These are phyloP conservation scores for Syrmaticus mikado DNA, from an alignment of 2,113 vertebrate genomes.

Conservation along the genomic window DNA sequence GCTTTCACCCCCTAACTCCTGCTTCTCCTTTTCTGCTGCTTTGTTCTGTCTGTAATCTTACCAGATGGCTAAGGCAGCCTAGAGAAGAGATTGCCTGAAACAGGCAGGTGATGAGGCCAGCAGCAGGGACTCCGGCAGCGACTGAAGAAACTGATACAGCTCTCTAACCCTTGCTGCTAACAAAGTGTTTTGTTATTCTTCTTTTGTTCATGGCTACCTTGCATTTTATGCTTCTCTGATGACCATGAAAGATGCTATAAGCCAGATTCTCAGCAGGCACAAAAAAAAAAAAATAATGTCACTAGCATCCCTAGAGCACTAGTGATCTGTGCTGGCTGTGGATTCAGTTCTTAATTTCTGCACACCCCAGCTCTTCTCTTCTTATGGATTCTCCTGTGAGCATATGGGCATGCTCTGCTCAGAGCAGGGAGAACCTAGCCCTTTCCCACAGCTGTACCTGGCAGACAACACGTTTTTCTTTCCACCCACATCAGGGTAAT, in stretches of 20 bases:
- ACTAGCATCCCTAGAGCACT: neutral
- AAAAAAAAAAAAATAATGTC: neutral
- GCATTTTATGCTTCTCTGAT: neutral
- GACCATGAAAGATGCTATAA: neutral
- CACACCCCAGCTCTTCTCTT: neutral
- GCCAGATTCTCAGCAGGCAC: neutral
- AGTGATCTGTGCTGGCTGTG: neutral
- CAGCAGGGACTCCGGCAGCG: neutral
- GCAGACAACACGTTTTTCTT: slow-evolving; percentile 34
- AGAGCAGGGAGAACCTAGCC: neutral
- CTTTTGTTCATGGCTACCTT: neutral
- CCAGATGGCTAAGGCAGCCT: slow-evolving; percentile 60
- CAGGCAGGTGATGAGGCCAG: slow-evolving; percentile 65
- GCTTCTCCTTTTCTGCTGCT: slow-evolving; percentile 30
- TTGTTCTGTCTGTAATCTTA: slow-evolving; percentile 67
- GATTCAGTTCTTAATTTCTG: slow-evolving; percentile 24
- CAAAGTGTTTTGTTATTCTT: slow-evolving; percentile 28
- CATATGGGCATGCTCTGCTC: neutral
- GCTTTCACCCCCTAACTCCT: neutral
- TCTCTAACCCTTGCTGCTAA: slow-evolving; percentile 39
- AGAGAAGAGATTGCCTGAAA: slow-evolving; percentile 53
- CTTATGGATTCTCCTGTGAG: neutral
- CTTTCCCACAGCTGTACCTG: slow-evolving; percentile 50
- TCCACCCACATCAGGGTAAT: slow-evolving; percentile 34
- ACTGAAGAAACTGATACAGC: slow-evolving; percentile 29